Percentiles rank a stretch among this genome's conserved stretches.
Evolutionary conservation across 1,140 invertebrate species (phyloP).

Genomic region (Atta cephalotes): DNA sequence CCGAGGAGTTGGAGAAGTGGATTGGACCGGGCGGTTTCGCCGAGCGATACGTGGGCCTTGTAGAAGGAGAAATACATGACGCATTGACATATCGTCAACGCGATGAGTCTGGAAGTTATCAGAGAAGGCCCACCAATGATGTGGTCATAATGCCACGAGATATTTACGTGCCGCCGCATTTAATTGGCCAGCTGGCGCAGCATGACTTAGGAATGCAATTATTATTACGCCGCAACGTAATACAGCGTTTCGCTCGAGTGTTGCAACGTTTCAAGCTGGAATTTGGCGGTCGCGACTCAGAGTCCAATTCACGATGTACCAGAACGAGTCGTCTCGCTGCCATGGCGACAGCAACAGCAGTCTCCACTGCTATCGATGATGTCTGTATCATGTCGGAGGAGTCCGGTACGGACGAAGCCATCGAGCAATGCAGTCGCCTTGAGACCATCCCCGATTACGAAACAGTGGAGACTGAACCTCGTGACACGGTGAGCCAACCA

Average conservation of each 20-base stretch:
- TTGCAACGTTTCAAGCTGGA: slow-evolving; percentile 82
- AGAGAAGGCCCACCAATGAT: slow-evolving; percentile 87
- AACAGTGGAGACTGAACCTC: slow-evolving; percentile 77
- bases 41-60: slow-evolving; percentile 92
- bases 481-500: slow-evolving; percentile 68
- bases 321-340: slow-evolving; percentile 67
- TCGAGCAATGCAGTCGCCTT: slow-evolving; percentile 76
- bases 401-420: slow-evolving; percentile 71
- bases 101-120: slow-evolving; percentile 92
- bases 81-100: slow-evolving; percentile 94
- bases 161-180: slow-evolving; percentile 93
- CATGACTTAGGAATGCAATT: slow-evolving; percentile 91
- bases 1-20: slow-evolving; percentile 84
- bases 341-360: not conserved
- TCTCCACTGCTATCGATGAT: slow-evolving; percentile 79
- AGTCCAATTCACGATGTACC: slow-evolving; percentile 67
- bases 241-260: slow-evolving; percentile 81
- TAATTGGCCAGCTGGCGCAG: slow-evolving; percentile 95
- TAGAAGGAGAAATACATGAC: slow-evolving; percentile 95
- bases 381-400: slow-evolving; percentile 76
- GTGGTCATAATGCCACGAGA: slow-evolving; percentile 84
- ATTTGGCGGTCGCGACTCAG: slow-evolving; percentile 68
- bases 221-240: slow-evolving; percentile 85
- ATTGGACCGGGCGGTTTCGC: slow-evolving; percentile 82
- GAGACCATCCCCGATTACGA: slow-evolving; percentile 84